Percentiles rank a stretch among this genome's conserved stretches.
Evolutionary conservation across 2,113 vertebrate species (phyloP).

Genomic region (Sinocyclocheilus anophthalmus): DNA sequence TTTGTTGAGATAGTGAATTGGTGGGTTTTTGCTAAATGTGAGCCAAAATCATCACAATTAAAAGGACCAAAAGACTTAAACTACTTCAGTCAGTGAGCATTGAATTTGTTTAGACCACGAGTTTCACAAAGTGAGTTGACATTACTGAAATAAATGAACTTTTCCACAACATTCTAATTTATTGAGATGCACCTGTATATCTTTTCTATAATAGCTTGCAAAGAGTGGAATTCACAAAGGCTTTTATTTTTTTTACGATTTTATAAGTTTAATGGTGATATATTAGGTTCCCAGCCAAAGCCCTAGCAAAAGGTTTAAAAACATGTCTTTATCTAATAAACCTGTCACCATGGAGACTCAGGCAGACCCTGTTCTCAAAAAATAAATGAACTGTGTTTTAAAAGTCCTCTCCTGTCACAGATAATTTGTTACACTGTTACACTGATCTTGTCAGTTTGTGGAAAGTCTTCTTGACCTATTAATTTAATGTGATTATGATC

Average conservation of each 20-base stretch:
- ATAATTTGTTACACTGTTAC: not conserved
- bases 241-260: too few relatives aligned
- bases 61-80: too few relatives aligned
- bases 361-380: not conserved
- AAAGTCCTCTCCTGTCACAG: not conserved
- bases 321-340: slow-evolving; percentile 34
- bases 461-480: not conserved
- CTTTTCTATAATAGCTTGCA: slow-evolving; percentile 3
- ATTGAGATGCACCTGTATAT: not conserved
- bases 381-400: slow-evolving; percentile 1
- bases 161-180: too few relatives aligned
- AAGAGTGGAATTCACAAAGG: slow-evolving; percentile 10
- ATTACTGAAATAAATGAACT: too few relatives aligned
- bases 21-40: too few relatives aligned
- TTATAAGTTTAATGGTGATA: too few relatives aligned
- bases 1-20: too few relatives aligned
- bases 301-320: slow-evolving; percentile 28
- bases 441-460: not conserved
- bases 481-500: not conserved
- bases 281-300: not conserved
- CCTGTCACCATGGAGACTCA: slow-evolving; percentile 8
- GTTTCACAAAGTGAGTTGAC: too few relatives aligned
- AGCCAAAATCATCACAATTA: too few relatives aligned
- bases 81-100: too few relatives aligned
- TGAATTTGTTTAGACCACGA: too few relatives aligned